Evolutionary conservation across 2,888 invertebrate species (phyloP).

Genomic region (Dasysyrphus tricinctus): DNA sequence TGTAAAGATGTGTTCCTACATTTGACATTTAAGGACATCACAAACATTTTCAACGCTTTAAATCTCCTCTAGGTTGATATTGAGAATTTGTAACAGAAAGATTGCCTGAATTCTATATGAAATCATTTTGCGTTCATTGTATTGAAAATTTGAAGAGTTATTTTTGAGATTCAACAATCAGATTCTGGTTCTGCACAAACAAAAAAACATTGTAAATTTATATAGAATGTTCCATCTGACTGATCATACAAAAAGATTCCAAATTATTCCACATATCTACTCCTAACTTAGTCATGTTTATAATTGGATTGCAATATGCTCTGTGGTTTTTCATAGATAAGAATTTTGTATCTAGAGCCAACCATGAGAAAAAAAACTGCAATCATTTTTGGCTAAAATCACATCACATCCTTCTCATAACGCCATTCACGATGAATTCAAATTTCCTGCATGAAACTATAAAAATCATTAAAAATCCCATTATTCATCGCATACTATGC

Average conservation of each 20-base stretch:
- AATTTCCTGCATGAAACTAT: conserved; percentile 31
- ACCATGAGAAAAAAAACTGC: not conserved
- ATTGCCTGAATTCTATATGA: no score
- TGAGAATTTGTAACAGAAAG: no score
- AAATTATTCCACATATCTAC: conserved; percentile 2
- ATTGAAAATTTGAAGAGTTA: no score
- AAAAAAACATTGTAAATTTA: no score
- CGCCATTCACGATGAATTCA: conserved; percentile 3
- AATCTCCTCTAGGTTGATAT: no score
- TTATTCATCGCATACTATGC: conserved; percentile 22
- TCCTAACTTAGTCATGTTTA: not conserved
- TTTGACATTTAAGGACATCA: no score
- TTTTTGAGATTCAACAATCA: no score
- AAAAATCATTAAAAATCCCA: conserved; percentile 50
- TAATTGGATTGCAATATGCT: conserved; percentile 1
- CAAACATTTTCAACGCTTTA: no score
- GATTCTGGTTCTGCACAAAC: no score
- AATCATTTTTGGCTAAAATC: conserved; percentile 22
- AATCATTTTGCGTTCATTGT: no score
- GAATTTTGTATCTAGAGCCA: not conserved
- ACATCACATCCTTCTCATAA: not conserved
- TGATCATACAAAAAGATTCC: not conserved
- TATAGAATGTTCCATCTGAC: not conserved
- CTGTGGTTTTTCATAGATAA: not conserved
- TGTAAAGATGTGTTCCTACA: no score